Base-by-base conservation (phyloP, 2,888 invertebrate species). In the Seira musarum region DNA sequence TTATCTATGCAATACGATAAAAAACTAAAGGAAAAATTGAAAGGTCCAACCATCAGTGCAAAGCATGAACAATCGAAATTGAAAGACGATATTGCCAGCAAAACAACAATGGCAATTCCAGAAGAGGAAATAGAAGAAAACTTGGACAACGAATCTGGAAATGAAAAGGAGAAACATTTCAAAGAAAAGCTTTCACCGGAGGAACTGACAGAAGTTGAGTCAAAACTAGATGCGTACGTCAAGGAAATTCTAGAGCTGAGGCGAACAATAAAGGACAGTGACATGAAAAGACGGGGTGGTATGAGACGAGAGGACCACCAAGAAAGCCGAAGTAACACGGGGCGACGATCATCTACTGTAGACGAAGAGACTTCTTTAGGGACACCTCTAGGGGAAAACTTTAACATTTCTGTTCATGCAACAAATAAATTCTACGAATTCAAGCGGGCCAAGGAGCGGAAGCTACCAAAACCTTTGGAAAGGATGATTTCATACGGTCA, bases 181-280 rank as follows among this genome's bases (percentile, higher is more conserved):
- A 8, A 30, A 8, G 30, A 30, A 30, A 77, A 66, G 49, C 49
- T 84, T 10, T 68, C 73, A n/a, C 21, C 49, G 13, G 65, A 79
- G 1, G 84, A 85, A 73, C 49, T 81, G 22, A 17, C 60, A 0
- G 76, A 75, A 5, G 80, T 84, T 5, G 84, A 84, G 53, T 40
- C 69, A 1, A 83, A 78, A 21, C 24, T 84, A 40, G 84, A 82
- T 57, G 35, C 67, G 17, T 81, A 80, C 25, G 79, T 83, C 1
- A 35, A 82, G 21, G 80, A 83, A 30, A 81, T 84, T 8, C 57
- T 83, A 61, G 76, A 81, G 53, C 71, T 83, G 3, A 83, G 77
- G 30, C 6, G 46, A n/a, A 24, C 73, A 5, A 65, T 73, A 1
- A 65, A 57, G 15, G 57, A 53, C 3, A 19, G 63, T 1, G 60